These are phyloP conservation scores for Megalurothrips usitatus DNA, from an alignment of 2,888 invertebrate species.

Conservation along the genomic window DNA sequence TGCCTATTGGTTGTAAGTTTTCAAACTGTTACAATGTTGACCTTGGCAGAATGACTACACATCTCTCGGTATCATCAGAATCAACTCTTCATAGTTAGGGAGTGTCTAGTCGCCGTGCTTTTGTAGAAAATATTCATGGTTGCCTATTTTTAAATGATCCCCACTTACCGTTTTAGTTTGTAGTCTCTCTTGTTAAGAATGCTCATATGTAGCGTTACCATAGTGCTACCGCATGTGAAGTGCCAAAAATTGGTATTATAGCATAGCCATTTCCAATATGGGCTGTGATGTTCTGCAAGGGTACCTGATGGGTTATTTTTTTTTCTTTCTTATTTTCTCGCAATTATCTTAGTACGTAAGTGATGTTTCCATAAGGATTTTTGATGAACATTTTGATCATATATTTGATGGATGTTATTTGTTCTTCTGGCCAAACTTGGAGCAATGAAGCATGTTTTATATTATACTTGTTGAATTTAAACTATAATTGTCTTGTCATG, in stretches of 20 bases:
- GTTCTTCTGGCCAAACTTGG: neutral
- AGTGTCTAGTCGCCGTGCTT: neutral
- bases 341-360: neutral
- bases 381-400: neutral
- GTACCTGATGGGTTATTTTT: constrained; percentile 7
- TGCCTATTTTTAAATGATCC: no score
- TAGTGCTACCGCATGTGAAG: neutral
- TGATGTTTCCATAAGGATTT: neutral
- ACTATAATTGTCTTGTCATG: neutral
- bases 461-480: neutral
- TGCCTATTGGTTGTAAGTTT: neutral
- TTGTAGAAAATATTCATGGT: no score
- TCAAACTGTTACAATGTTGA: no score
- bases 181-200: neutral
- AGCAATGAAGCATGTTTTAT: neutral
- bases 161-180: neutral
- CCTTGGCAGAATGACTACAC: no score
- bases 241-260: constrained; percentile 1
- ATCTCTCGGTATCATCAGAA: no score
- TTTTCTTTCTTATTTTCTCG: neutral
- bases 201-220: neutral
- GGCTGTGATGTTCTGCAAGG: neutral
- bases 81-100: no score
- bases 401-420: neutral
- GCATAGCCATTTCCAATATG: neutral